These are phyloP conservation scores for Leptinotarsa lineolata DNA, from an alignment of 1,140 invertebrate species.

Conservation along the genomic window DNA sequence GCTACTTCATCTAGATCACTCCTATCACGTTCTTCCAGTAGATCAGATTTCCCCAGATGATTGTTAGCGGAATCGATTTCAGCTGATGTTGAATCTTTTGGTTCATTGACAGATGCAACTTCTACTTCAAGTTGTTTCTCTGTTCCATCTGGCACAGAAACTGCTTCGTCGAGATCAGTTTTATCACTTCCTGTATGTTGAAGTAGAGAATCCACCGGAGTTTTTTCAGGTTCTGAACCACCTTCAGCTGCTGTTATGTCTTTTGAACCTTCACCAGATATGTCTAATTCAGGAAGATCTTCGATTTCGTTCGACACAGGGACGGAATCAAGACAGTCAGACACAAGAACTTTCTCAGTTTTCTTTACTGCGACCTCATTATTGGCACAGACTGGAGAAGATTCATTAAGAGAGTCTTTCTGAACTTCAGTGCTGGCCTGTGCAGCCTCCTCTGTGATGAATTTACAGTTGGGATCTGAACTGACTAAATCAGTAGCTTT, in stretches of 20 bases:
- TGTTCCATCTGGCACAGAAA: neutral
- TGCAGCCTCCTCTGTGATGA: neutral
- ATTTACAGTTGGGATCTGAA: neutral
- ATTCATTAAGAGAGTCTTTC: too few relatives aligned
- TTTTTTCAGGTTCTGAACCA: neutral
- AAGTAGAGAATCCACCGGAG: neutral
- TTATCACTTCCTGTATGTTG: neutral
- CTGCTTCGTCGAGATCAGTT: neutral
- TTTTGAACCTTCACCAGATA: neutral
- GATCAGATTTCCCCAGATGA: too few relatives aligned
- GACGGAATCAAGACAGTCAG: too few relatives aligned
- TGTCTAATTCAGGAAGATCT: conserved; percentile 16
- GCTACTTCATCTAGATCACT: too few relatives aligned
- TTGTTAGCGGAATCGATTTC: neutral
- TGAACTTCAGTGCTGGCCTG: neutral
- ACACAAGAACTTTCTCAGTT: too few relatives aligned
- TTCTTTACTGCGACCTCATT: neutral
- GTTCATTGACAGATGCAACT: neutral
- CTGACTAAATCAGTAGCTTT: neutral
- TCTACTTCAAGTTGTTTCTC: neutral
- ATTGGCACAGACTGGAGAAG: neutral
- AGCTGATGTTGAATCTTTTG: neutral
- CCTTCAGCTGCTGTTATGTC: neutral
- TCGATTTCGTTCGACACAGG: neutral
- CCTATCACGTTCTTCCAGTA: too few relatives aligned